These are phyloP conservation scores for Rhagophthalmus giganteus DNA, from an alignment of 2,888 invertebrate species.

Conservation along the genomic window DNA sequence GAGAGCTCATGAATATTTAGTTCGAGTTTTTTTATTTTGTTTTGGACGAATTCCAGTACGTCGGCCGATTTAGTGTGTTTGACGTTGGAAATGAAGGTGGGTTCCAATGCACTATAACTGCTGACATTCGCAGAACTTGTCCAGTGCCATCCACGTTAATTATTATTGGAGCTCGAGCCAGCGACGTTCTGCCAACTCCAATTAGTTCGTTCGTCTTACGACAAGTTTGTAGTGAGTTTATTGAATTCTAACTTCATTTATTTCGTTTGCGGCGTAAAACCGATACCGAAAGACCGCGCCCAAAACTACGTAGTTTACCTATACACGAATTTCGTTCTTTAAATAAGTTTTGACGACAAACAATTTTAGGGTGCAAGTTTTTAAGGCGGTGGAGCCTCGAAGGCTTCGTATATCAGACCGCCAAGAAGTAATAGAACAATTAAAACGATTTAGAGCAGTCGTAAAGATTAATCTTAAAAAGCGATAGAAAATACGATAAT, in stretches of 20 bases:
- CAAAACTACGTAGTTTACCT: slow-evolving; percentile 5
- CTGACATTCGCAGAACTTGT: slow-evolving; percentile 23
- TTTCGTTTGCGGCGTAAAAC: slow-evolving; percentile 16
- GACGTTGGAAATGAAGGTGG: slow-evolving; percentile 26
- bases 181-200: slow-evolving; percentile 22
- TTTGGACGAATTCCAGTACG: slow-evolving; percentile 13
- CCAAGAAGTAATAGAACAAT: not conserved
- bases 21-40: slow-evolving; percentile 13
- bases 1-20: slow-evolving; percentile 21
- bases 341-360: too few species aligned
- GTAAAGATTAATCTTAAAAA: not conserved
- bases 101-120: slow-evolving; percentile 10
- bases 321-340: too few species aligned
- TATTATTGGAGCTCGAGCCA: slow-evolving; percentile 15
- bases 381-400: too few species aligned
- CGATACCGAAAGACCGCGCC: slow-evolving; percentile 15
- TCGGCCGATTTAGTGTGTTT: slow-evolving; percentile 16
- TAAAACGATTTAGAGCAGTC: not conserved
- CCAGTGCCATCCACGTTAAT: slow-evolving; percentile 28
- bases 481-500: not conserved
- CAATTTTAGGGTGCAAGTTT: too few species aligned
- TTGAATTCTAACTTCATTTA: slow-evolving; percentile 16
- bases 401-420: too few species aligned
- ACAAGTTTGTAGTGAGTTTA: slow-evolving; percentile 18
- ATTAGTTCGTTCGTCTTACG: slow-evolving; percentile 16